Conservation (phyloP, 1,140 invertebrate genomes). For the Proales similis region DNA sequence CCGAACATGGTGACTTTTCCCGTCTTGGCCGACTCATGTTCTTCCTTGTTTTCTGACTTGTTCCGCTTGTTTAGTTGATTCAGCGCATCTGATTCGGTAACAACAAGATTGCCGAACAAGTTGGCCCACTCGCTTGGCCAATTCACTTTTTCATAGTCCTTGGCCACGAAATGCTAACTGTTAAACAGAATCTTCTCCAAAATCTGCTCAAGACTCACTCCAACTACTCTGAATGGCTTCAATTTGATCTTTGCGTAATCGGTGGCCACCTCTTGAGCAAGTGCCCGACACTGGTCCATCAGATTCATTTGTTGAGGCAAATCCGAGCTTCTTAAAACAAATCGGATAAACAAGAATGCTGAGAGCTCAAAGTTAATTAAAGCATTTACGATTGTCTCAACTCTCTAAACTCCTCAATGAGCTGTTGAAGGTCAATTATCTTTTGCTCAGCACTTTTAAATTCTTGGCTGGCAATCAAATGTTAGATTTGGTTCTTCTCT, state of each 20-base stretch:
- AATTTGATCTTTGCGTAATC: constrained; percentile 6
- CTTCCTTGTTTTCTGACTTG: constrained; percentile 22
- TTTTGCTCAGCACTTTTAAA: constrained; percentile 15
- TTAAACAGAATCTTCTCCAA: neutral
- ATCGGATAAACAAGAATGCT: neutral
- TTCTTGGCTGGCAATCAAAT: constrained; percentile 1
- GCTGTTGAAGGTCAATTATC: neutral
- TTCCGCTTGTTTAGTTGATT: neutral
- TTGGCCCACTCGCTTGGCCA: neutral
- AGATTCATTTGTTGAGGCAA: neutral
- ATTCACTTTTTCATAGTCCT: constrained; percentile 30
- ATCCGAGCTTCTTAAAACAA: neutral
- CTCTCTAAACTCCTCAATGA: neutral
- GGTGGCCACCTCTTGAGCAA: neutral
- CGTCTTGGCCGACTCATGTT: neutral
- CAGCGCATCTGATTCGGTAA: constrained; percentile 21
- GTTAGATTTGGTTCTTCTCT: neutral
- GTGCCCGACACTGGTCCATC: neutral
- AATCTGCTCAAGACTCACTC: neutral
- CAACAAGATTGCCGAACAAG: constrained; percentile 21
- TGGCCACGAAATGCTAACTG: no score
- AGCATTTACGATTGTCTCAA: neutral
- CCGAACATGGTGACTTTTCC: constrained; percentile 25
- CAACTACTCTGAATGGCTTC: constrained; percentile 22
- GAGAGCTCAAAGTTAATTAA: neutral